Base-by-base conservation (phyloP, 2,113 vertebrate genomes). In the Hystrix brachyura region DNA sequence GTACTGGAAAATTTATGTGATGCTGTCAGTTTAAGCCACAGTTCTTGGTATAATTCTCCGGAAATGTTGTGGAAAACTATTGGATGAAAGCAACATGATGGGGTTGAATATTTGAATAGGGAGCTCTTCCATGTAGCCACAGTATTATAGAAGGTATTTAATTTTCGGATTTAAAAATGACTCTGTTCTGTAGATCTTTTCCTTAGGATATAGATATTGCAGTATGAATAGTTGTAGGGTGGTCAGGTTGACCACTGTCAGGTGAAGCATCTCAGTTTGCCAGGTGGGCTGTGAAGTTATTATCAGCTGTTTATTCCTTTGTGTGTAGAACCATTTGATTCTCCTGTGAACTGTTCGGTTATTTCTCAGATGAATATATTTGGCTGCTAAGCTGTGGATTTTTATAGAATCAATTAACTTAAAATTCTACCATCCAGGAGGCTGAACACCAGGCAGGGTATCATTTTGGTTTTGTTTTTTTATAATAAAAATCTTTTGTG, bases 351-450 rank as follows among this genome's bases (percentile, higher is more conserved):
- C 79, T 83, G 34, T 96, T 95, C 87, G 43, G 13, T 88, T 93
- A 51, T 96, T 97, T 88, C 67, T 81, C 88, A 93, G 62, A 91
- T 93, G 91, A 74, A 64, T 74, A 43, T 80, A 93, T 94, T 94
- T 96, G 93, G 91, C 89, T 87, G 62, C 65, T 74, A 92, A 88
- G 46, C 48, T 64, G 29, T 93, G n/a, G 88, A 87, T 94, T 97
- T 97, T 98, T 97, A 95, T 96, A 96, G 94, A 96, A 76, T 80
- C 89, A 81, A 84, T 97, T 94, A 97, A 97, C 27, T 96, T 91
- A 87, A 96, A 84, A 91, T 92, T 93, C 79, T 81, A 17, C 93
- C 80, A 87, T 57, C 48, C 67, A 95, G 86, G 48, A 96, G 89
- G 57, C 60, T 94, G 89, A 97, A 96, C 85, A 95, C 53, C 74